Evolutionary conservation across 2,888 invertebrate genomes (phyloP).

Genomic region (Orgyia antiqua): DNA sequence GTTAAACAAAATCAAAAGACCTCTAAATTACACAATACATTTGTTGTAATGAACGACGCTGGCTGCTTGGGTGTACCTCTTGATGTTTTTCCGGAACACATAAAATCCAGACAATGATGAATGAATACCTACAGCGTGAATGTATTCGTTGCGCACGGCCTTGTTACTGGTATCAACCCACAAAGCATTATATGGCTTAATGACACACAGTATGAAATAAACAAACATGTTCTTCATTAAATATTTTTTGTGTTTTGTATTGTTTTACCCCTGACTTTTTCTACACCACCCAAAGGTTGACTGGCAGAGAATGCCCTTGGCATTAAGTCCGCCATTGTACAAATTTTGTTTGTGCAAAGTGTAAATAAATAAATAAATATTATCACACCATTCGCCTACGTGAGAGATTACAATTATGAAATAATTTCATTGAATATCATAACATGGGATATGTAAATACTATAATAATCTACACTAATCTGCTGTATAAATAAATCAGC

Average conservation of each 20-base stretch:
- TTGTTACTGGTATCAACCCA: not conserved
- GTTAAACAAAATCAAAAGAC: not conserved
- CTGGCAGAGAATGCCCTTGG: no score
- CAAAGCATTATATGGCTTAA: not conserved
- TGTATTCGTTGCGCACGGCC: not conserved
- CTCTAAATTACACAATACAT: slow-evolving; percentile 1
- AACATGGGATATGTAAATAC: no score
- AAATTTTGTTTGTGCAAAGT: no score
- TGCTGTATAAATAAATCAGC: no score
- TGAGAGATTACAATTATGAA: no score
- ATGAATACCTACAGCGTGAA: not conserved
- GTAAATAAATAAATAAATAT: no score
- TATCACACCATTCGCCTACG: not conserved
- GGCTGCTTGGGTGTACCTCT: not conserved
- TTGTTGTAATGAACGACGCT: slow-evolving; percentile 1
- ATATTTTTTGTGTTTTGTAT: not conserved
- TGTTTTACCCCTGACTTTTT: no score
- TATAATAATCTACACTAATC: no score
- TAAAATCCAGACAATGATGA: slow-evolving; percentile 2
- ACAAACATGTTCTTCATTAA: no score
- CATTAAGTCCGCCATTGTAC: no score
- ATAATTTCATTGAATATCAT: no score
- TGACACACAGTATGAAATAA: not conserved
- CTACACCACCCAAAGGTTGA: no score
- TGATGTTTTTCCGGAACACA: slow-evolving; percentile 1